Evolutionary conservation across 2,113 vertebrate genomes (phyloP).

Genomic region (Scopus umbretta): DNA sequence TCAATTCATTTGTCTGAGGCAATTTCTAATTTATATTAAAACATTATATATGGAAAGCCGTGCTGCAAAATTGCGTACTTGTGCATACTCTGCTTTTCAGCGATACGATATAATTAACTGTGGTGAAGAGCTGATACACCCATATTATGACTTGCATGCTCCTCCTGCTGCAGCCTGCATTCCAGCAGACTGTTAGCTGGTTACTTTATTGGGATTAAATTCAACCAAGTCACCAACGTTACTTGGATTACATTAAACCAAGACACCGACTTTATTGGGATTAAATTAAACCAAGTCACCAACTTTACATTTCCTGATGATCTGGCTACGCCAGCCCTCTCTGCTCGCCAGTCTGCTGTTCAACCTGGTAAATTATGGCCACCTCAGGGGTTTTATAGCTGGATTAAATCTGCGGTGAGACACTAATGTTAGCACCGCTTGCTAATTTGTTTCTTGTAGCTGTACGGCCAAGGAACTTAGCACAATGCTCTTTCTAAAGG

Average conservation of each 20-base stretch:
- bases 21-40: neutral
- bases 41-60: neutral
- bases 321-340: conserved; percentile 29
- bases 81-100: neutral
- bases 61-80: neutral
- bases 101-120: neutral
- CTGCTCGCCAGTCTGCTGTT: neutral
- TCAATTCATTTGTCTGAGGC: neutral
- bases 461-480: neutral
- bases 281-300: neutral
- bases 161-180: neutral
- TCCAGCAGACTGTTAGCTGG: conserved; percentile 4
- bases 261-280: neutral
- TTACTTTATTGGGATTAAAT: conserved; percentile 9
- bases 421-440: conserved; percentile 19
- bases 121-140: neutral
- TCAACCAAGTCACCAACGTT: neutral
- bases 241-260: neutral
- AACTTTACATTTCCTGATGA: conserved; percentile 21
- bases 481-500: neutral
- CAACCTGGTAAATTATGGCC: neutral
- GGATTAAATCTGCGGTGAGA: conserved; percentile 66
- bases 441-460: conserved; percentile 11
- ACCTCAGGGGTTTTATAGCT: conserved; percentile 40
- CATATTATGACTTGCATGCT: neutral